Evolutionary conservation across 1,140 invertebrate genomes (phyloP).

Genomic region (Psilanteris sp.): DNA sequence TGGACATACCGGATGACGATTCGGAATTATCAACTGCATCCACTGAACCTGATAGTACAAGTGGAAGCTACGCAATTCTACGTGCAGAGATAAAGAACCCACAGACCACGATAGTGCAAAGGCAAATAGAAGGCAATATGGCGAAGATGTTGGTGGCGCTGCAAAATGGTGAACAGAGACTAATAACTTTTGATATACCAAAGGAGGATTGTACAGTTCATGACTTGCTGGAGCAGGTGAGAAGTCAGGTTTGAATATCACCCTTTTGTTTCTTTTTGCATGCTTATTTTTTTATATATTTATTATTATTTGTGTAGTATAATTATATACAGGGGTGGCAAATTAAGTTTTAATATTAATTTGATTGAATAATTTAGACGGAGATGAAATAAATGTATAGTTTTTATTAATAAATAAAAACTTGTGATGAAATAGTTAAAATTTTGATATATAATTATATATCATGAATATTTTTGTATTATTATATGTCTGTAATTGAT

Average conservation of each 20-base stretch:
- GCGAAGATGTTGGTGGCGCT: constrained; percentile 88
- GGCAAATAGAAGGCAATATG: constrained; percentile 81
- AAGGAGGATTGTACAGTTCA: constrained; percentile 89
- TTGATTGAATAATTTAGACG: too few species aligned
- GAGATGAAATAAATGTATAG: too few species aligned
- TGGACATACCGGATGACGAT: constrained; percentile 5
- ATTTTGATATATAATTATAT: too few species aligned
- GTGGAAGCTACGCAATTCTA: constrained; percentile 68
- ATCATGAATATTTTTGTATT: too few species aligned
- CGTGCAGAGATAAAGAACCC: constrained; percentile 74
- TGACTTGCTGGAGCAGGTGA: constrained; percentile 87
- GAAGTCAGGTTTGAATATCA: constrained; percentile 29
- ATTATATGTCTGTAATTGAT: too few species aligned
- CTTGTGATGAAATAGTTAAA: too few species aligned
- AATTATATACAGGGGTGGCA: too few species aligned
- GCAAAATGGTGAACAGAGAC: constrained; percentile 86
- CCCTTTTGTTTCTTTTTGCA: constrained; percentile 17
- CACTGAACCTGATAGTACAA: constrained; percentile 58
- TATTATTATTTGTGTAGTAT: too few species aligned
- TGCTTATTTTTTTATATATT: constrained; percentile 12
- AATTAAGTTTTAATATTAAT: too few species aligned
- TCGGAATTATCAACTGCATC: neutral
- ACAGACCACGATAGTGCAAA: constrained; percentile 71
- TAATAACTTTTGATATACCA: constrained; percentile 88
- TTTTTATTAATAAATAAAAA: too few species aligned